Conservation (phyloP, 2,797 vertebrate genomes). For the Rhabdomys pumilio region DNA sequence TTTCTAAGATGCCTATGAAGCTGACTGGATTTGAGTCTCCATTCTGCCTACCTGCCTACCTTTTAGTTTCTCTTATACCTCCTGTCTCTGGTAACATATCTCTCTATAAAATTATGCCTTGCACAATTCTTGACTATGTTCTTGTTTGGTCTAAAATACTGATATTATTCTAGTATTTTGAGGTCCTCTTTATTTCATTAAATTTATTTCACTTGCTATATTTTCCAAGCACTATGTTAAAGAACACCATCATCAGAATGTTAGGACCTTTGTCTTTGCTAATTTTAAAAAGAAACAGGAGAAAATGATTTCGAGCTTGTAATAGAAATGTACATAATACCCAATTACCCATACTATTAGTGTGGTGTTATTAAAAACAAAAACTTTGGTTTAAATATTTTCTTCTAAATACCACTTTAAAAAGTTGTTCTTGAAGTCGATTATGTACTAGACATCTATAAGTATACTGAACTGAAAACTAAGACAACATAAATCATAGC, state of each 20-base stretch:
- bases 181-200: neutral
- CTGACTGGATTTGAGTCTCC: neutral
- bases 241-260: neutral
- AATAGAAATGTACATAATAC: neutral
- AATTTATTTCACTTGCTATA: neutral
- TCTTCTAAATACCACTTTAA: neutral
- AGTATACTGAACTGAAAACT: slow-evolving; percentile 9
- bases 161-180: neutral
- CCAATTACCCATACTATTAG: too few relatives aligned
- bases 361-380: neutral
- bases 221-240: neutral
- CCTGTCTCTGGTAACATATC: neutral
- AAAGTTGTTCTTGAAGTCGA: slow-evolving; percentile 11
- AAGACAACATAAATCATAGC: slow-evolving; percentile 32
- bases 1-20: neutral
- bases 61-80: neutral
- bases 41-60: neutral
- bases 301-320: neutral
- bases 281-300: neutral
- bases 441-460: neutral
- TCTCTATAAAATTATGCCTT: neutral
- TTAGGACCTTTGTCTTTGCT: neutral
- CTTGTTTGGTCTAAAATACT: neutral
- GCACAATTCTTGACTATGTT: neutral
- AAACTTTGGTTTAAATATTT: neutral